Percentiles rank a stretch among this genome's conserved stretches.
Conservation (phyloP, 2,888 invertebrate genomes). For the Melitaea athalia region DNA sequence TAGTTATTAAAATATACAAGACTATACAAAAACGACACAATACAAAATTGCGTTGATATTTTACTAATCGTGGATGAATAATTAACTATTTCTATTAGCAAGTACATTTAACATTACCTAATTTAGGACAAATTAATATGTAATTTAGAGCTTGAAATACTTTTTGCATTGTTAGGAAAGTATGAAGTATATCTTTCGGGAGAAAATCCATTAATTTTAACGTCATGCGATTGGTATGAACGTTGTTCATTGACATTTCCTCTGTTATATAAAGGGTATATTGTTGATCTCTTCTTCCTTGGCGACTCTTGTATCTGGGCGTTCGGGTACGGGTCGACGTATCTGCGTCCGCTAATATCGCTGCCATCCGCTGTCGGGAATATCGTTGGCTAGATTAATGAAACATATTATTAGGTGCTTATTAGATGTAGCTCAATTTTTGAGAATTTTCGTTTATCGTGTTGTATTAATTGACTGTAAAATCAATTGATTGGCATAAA, state of each 20-base stretch:
- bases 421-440: neutral
- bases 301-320: slow-evolving; percentile 75
- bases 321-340: slow-evolving; percentile 75
- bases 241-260: slow-evolving; percentile 48
- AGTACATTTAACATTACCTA: neutral
- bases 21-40: slow-evolving; percentile 22
- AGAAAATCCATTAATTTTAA: slow-evolving; percentile 65
- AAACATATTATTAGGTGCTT: slow-evolving; percentile 51
- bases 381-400: slow-evolving; percentile 72
- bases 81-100: neutral
- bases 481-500: too few relatives aligned
- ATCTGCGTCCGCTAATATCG: slow-evolving; percentile 72
- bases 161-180: slow-evolving; percentile 58
- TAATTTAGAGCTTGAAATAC: slow-evolving; percentile 42
- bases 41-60: slow-evolving; percentile 28
- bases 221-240: slow-evolving; percentile 53
- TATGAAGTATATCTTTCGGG: slow-evolving; percentile 74
- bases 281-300: slow-evolving; percentile 69
- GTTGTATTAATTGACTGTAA: neutral
- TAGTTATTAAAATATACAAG: slow-evolving; percentile 10
- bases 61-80: neutral
- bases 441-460: neutral
- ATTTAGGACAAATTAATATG: slow-evolving; percentile 46
- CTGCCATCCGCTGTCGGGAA: slow-evolving; percentile 78
- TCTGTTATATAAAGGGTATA: slow-evolving; percentile 60